A percentile compares a stretch with the other conserved stretches of the same genome.
Conservation (phyloP, 2,113 vertebrate genomes). For the Prionailurus viverrinus region DNA sequence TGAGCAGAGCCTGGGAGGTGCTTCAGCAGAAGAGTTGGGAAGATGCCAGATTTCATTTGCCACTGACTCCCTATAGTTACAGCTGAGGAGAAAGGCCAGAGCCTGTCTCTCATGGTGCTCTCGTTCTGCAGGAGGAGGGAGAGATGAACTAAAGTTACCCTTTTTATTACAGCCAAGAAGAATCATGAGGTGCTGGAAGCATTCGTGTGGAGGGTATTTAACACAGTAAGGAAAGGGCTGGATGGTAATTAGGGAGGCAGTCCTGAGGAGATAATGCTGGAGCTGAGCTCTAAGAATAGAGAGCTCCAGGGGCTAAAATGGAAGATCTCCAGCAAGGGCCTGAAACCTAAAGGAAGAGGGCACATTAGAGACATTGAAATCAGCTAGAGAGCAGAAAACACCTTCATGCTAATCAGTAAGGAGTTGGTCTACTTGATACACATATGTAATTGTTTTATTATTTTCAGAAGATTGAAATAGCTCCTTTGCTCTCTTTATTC, state of each 20-base stretch:
- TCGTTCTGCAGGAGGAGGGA: background rate
- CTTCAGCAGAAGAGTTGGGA: background rate
- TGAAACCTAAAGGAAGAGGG: background rate
- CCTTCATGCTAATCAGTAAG: background rate
- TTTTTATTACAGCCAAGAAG: background rate
- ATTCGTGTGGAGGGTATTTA: background rate
- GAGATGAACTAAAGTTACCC: background rate
- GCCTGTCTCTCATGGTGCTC: background rate
- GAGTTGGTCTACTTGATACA: background rate
- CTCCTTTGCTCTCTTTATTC: background rate
- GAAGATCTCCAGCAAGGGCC: background rate
- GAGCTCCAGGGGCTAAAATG: too few species aligned
- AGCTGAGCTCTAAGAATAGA: background rate
- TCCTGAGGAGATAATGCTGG: background rate
- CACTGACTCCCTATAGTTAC: background rate
- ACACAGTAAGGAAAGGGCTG: background rate
- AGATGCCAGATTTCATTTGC: background rate
- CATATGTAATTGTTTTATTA: background rate
- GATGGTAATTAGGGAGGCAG: background rate
- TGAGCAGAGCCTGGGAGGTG: background rate
- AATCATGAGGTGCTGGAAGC: background rate
- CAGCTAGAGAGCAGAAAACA: background rate
- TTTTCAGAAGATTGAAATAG: conserved; percentile 15
- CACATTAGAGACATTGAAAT: background rate
- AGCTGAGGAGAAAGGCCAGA: background rate